These are phyloP conservation scores for Coenobita brevimanus DNA, from an alignment of 1,140 invertebrate species.

Conservation along the genomic window DNA sequence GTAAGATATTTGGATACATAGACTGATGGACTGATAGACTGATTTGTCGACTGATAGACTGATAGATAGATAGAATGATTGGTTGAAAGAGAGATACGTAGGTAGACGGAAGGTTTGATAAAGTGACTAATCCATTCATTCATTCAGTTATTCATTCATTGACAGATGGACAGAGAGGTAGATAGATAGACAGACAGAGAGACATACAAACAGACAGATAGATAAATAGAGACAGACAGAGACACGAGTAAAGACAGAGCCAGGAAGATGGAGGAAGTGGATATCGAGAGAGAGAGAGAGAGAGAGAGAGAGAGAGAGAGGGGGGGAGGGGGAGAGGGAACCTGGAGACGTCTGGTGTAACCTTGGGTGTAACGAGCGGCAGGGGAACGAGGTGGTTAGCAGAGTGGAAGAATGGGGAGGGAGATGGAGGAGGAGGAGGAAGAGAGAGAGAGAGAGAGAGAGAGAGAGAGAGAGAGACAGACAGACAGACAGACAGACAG, in stretches of 20 bases:
- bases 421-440: not conserved
- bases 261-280: not conserved
- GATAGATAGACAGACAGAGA: too few relatives aligned
- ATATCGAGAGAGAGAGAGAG: not conserved
- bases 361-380: not conserved
- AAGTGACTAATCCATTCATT: too few relatives aligned
- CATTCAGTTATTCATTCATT: not conserved
- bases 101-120: too few relatives aligned
- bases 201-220: too few relatives aligned
- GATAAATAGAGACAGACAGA: too few relatives aligned
- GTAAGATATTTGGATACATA: too few relatives aligned
- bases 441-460: not conserved
- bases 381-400: not conserved
- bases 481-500: conserved; percentile 44
- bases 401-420: not conserved
- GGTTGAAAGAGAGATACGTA: too few relatives aligned
- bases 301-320: conserved; percentile 15
- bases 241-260: too few relatives aligned
- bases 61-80: too few relatives aligned
- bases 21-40: too few relatives aligned
- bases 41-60: too few relatives aligned
- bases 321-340: not conserved
- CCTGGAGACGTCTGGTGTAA: not conserved
- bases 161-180: too few relatives aligned
- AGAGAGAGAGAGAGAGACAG: conserved; percentile 37